Conservation (phyloP, 2,888 invertebrate species). For the Chloroclysta siterata region DNA sequence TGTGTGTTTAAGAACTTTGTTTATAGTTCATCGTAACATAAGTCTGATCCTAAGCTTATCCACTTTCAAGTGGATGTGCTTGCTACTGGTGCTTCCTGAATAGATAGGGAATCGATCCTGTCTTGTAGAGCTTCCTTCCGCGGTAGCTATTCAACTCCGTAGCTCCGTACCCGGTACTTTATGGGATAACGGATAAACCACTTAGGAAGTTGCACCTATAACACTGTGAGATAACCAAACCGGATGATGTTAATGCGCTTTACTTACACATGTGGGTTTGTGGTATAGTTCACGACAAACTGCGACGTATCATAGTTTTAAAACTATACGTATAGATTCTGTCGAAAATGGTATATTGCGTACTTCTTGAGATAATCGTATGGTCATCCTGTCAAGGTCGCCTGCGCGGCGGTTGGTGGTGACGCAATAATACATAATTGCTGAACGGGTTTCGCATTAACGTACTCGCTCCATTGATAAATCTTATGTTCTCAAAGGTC, state of each 20-base stretch:
- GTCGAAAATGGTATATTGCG: constrained; percentile 33
- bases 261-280: constrained; percentile 44
- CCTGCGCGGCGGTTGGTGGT: constrained; percentile 55
- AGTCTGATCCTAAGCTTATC: constrained; percentile 68
- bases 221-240: constrained; percentile 45
- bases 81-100: constrained; percentile 70
- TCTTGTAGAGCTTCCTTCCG: constrained; percentile 80
- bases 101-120: constrained; percentile 72
- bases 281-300: constrained; percentile 35
- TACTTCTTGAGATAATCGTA: constrained; percentile 42
- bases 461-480: constrained; percentile 70
- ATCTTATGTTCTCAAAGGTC: constrained; percentile 49
- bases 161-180: constrained; percentile 35
- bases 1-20: constrained; percentile 44
- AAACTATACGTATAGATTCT: constrained; percentile 40
- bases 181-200: constrained; percentile 71
- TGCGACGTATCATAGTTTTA: constrained; percentile 42
- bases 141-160: constrained; percentile 54
- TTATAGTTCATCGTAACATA: constrained; percentile 62
- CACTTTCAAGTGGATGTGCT: constrained; percentile 62
- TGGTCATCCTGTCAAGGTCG: constrained; percentile 69
- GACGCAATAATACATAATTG: constrained; percentile 64
- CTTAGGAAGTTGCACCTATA: constrained; percentile 65
- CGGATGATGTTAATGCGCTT: constrained; percentile 41
- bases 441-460: constrained; percentile 68